Evolutionary conservation across 2,888 invertebrate genomes (phyloP).

Genomic region (Drosophila demipolita): DNA sequence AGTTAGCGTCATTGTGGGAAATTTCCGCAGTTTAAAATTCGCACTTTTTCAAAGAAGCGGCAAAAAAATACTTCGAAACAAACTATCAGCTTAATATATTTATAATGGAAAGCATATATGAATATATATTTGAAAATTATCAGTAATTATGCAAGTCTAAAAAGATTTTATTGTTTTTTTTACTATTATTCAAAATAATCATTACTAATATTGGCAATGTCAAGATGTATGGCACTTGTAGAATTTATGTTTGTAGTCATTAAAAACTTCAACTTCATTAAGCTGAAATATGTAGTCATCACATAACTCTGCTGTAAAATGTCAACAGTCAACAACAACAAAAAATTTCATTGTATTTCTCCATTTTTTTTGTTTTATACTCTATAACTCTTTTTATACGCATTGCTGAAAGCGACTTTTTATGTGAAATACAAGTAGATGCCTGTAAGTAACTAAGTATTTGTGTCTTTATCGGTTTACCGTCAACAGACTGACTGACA

Average conservation of each 20-base stretch:
- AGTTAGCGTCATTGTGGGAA: conserved; percentile 54
- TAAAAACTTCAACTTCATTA: conserved; percentile 24
- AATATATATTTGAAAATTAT: background rate
- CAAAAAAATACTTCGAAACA: background rate
- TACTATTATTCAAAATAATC: background rate
- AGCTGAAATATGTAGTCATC: conserved; percentile 34
- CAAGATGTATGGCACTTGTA: conserved; percentile 4
- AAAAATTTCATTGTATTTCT: conserved; percentile 39
- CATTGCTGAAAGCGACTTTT: conserved; percentile 55
- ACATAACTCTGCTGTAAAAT: conserved; percentile 31
- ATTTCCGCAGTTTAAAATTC: conserved; percentile 42
- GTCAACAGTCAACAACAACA: conserved; percentile 26
- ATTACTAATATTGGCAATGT: background rate
- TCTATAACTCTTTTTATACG: conserved; percentile 10
- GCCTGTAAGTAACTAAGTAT: conserved; percentile 30
- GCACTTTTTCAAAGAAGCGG: conserved; percentile 1
- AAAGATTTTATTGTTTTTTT: background rate
- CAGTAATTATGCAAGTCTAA: background rate
- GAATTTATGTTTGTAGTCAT: conserved; percentile 8
- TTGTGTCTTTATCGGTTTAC: conserved; percentile 62
- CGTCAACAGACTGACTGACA: conserved; percentile 50
- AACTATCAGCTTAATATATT: conserved; percentile 10
- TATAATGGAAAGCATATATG: background rate
- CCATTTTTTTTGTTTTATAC: conserved; percentile 34
- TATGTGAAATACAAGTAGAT: conserved; percentile 32